These are phyloP conservation scores for Dipodomys stephensi DNA, from an alignment of 2,113 vertebrate species.

Conservation along the genomic window DNA sequence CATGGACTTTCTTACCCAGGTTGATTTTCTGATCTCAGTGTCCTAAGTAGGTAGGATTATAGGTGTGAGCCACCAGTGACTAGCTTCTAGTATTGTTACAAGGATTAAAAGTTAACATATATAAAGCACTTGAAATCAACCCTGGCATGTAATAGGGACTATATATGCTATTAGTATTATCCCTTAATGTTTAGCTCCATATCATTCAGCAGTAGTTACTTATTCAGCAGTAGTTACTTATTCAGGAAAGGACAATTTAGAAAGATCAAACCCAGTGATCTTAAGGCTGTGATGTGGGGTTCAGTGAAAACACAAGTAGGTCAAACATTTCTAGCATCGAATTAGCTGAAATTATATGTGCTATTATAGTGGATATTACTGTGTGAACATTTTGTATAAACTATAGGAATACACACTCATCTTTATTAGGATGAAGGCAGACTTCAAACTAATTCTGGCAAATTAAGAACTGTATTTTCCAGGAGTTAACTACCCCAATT, in stretches of 20 bases:
- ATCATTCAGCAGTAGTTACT: conserved; percentile 54
- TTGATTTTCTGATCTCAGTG: too few species aligned
- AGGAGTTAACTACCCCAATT: conserved; percentile 86
- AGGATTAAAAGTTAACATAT: background rate
- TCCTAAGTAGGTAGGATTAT: too few species aligned
- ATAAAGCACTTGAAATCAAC: background rate
- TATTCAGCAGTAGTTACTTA: conserved; percentile 50
- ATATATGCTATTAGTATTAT: background rate
- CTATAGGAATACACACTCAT: conserved; percentile 83
- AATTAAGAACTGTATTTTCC: conserved; percentile 87
- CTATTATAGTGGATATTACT: conserved; percentile 75
- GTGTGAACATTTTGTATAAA: conserved; percentile 78
- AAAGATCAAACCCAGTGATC: conserved; percentile 83
- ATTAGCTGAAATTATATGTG: conserved; percentile 83
- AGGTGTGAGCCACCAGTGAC: too few species aligned
- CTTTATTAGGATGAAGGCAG: conserved; percentile 84
- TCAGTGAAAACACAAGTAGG: conserved; percentile 83
- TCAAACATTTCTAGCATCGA: conserved; percentile 82
- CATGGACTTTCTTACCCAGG: too few species aligned
- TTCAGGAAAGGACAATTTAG: conserved; percentile 81
- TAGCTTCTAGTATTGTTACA: background rate
- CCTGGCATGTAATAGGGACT: background rate
- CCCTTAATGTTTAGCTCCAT: conserved; percentile 59
- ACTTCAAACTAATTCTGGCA: conserved; percentile 86
- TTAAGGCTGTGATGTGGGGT: conserved; percentile 77